Percentiles rank a stretch among this genome's conserved stretches.
Evolutionary conservation across 2,797 vertebrate genomes (phyloP).

Genomic region (Eutrigla gurnardus): DNA sequence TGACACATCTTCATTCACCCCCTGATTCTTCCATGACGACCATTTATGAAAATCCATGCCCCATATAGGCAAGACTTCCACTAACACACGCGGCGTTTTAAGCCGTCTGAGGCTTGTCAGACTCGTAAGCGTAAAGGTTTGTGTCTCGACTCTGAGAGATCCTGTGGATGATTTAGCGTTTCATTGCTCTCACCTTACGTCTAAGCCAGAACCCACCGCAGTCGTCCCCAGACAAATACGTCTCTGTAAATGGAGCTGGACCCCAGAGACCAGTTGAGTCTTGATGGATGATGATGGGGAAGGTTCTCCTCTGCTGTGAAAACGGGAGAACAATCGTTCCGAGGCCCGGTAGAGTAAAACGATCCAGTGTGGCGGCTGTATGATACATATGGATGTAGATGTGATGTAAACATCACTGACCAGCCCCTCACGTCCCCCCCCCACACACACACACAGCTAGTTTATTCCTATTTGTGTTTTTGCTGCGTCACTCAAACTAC

Average conservation of each 20-base stretch:
- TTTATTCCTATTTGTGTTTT: constrained; percentile 51
- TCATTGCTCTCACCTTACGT: constrained; percentile 6
- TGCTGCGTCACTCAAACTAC: constrained; percentile 64
- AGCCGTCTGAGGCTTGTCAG: neutral
- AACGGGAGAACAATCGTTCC: constrained; percentile 36
- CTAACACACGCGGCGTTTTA: neutral
- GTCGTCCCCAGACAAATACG: constrained; percentile 20
- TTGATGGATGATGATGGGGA: constrained; percentile 58
- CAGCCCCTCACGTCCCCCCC: constrained; percentile 27
- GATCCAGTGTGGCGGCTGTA: constrained; percentile 6
- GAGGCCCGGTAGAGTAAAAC: constrained; percentile 23
- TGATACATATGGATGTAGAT: constrained; percentile 63
- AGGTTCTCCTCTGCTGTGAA: constrained; percentile 40
- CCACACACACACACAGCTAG: neutral
- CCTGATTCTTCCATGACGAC: constrained; percentile 4
- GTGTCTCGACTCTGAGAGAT: neutral
- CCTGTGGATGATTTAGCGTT: constrained; percentile 5
- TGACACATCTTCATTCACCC: neutral
- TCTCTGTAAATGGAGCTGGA: constrained; percentile 46
- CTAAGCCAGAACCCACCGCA: constrained; percentile 9
- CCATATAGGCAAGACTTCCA: neutral
- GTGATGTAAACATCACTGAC: constrained; percentile 47
- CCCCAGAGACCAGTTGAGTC: constrained; percentile 29
- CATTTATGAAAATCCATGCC: constrained; percentile 1
- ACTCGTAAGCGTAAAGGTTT: neutral